These are phyloP conservation scores for Smutsia temminckii DNA, from an alignment of 2,797 vertebrate species.

Conservation along the genomic window DNA sequence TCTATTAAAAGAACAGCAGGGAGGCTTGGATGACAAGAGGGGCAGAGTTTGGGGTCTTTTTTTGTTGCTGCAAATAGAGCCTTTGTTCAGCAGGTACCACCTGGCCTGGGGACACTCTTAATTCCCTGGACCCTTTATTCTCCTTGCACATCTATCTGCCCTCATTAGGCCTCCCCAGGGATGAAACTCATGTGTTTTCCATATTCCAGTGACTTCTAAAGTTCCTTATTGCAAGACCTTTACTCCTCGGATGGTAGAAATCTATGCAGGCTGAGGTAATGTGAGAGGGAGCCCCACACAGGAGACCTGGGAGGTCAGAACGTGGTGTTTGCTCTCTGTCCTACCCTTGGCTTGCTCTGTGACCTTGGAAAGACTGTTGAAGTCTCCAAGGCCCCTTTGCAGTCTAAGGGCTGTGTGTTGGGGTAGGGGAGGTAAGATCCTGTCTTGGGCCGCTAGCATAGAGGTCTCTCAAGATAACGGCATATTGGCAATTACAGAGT, in stretches of 20 bases:
- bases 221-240: background rate
- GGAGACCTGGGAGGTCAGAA: background rate
- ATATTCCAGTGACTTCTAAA: background rate
- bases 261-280: background rate
- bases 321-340: background rate
- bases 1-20: constrained; percentile 80
- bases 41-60: constrained; percentile 47
- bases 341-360: background rate
- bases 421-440: background rate
- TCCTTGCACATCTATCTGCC: background rate
- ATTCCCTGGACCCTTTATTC: background rate
- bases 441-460: background rate
- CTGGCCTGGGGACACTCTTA: background rate
- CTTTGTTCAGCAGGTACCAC: constrained; percentile 14
- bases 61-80: constrained; percentile 11
- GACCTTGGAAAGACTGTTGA: constrained; percentile 29
- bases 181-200: background rate
- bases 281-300: background rate
- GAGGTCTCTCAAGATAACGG: background rate
- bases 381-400: background rate
- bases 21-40: constrained; percentile 57
- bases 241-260: background rate
- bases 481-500: background rate
- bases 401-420: background rate
- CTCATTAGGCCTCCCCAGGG: background rate